Base-by-base conservation (phyloP, 2,797 vertebrate species). In the Malurus splendens region DNA sequence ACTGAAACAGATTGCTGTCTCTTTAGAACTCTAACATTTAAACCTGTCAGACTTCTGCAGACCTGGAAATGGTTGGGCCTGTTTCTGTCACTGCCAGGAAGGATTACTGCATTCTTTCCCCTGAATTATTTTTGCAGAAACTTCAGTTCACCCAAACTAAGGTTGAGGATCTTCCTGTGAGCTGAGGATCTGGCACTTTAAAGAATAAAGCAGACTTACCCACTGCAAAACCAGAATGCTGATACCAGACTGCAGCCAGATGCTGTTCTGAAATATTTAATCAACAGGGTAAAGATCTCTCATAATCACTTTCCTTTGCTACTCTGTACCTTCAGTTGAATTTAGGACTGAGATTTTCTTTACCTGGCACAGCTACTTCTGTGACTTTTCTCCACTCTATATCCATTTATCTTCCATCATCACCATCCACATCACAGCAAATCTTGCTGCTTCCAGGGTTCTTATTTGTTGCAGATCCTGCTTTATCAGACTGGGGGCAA, bases 1-100 rank as follows among this genome's bases (percentile, higher is more conserved):
- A 59, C 66, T 50, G 62, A 86, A 94, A 77, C 78, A 82, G 39
- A 45, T 51, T 84, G 48, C 62, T 76, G 30, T 72, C 54, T 84
- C 74, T 93, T 88, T 78, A 90, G 61, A 78, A 67, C 18, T 70
- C 56, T 67, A 82, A 74, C 25, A 64, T 82, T 86, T 89, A 90
- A 82, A 77, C 78, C 81, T 56, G 33, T 39, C 78, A 79, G 74
- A 47, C 57, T 91, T 67, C 82, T 90, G 85, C 79, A 89, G 85
- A 77, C 66, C 66, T 94, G 77, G 74, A 82, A 89, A 93, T 7
- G 14, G 48, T 32, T 84, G 71, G 60, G 51, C 24, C 32, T 61
- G 50, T 66, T 93, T 75, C 74, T 86, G 36, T 76, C 75, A 79
- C 74, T 82, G 82, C n/a, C 39, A 91, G 81, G 57, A 82, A 88